Percentiles rank a stretch among this genome's conserved stretches.
These are phyloP conservation scores for Ctenomys sociabilis DNA, from an alignment of 2,113 vertebrate genomes.

Conservation along the genomic window DNA sequence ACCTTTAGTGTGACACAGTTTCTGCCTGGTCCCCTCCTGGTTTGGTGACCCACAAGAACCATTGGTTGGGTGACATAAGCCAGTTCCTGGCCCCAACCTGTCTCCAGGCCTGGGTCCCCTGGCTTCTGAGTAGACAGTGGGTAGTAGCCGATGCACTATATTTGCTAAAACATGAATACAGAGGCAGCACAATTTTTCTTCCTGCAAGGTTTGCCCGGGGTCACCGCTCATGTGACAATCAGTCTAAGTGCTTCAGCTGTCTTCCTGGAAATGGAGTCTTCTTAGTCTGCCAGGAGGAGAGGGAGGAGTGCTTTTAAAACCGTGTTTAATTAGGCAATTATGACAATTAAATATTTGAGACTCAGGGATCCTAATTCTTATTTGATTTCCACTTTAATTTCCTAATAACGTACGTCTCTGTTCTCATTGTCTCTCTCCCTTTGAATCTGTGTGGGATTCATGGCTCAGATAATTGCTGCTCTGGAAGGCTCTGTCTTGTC, in stretches of 20 bases:
- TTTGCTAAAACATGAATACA: conserved; percentile 69
- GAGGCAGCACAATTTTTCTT: conserved; percentile 50
- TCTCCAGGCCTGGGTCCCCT: not conserved
- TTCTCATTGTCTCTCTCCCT: conserved; percentile 74
- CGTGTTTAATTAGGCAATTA: conserved; percentile 80
- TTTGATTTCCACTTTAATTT: conserved; percentile 82
- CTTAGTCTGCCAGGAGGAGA: not conserved
- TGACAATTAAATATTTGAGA: conserved; percentile 82
- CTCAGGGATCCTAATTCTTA: conserved; percentile 71
- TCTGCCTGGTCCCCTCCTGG: not conserved
- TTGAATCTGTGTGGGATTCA: conserved; percentile 72
- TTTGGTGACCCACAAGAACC: not conserved
- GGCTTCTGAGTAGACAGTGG: not conserved
- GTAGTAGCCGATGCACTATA: not conserved
- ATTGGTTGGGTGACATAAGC: conserved; percentile 10
- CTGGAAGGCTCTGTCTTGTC: conserved; percentile 60
- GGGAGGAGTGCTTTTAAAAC: conserved; percentile 58
- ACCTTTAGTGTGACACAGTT: not conserved
- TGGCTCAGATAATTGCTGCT: conserved; percentile 73
- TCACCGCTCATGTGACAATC: conserved; percentile 58
- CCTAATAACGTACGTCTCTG: conserved; percentile 72
- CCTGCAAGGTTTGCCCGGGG: conserved; percentile 66
- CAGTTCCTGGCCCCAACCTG: not conserved
- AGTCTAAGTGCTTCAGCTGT: conserved; percentile 69
- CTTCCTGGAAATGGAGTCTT: conserved; percentile 63